Evolutionary conservation across 2,888 invertebrate species (phyloP).

Genomic region (Siphonodentalium dalli): DNA sequence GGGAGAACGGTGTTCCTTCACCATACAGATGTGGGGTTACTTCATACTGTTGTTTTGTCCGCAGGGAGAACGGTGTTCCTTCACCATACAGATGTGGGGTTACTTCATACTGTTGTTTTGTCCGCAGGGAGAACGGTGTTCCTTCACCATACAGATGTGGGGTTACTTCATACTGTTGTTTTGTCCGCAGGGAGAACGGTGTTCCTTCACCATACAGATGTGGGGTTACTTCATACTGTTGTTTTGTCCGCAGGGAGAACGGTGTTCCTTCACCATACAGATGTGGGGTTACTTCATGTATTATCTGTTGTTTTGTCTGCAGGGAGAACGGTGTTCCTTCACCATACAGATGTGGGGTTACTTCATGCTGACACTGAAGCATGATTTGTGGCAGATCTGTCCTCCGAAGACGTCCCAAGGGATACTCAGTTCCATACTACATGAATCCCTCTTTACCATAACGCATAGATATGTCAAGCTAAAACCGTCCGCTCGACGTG

Average conservation of each 20-base stretch:
- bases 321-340: slow-evolving; percentile 62
- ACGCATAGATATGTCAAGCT: slow-evolving; percentile 52
- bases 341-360: slow-evolving; percentile 62
- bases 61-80: slow-evolving; percentile 61
- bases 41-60: too few species aligned
- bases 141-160: slow-evolving; percentile 62
- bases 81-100: slow-evolving; percentile 62
- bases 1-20: slow-evolving; percentile 61
- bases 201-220: slow-evolving; percentile 61
- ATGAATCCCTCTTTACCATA: slow-evolving; percentile 54
- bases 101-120: slow-evolving; percentile 56
- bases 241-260: slow-evolving; percentile 59
- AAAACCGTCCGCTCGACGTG: slow-evolving; percentile 53
- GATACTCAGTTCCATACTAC: slow-evolving; percentile 48
- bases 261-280: slow-evolving; percentile 60
- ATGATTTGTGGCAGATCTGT: slow-evolving; percentile 58
- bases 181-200: slow-evolving; percentile 60
- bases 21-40: slow-evolving; percentile 62
- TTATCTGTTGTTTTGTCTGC: slow-evolving; percentile 38
- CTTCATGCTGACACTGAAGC: slow-evolving; percentile 48
- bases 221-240: slow-evolving; percentile 60
- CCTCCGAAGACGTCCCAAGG: slow-evolving; percentile 56
- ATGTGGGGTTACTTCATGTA: slow-evolving; percentile 61
- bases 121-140: slow-evolving; percentile 60
- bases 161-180: slow-evolving; percentile 56